Conservation (phyloP, 2,888 invertebrate genomes). For the Beris morrisii region DNA sequence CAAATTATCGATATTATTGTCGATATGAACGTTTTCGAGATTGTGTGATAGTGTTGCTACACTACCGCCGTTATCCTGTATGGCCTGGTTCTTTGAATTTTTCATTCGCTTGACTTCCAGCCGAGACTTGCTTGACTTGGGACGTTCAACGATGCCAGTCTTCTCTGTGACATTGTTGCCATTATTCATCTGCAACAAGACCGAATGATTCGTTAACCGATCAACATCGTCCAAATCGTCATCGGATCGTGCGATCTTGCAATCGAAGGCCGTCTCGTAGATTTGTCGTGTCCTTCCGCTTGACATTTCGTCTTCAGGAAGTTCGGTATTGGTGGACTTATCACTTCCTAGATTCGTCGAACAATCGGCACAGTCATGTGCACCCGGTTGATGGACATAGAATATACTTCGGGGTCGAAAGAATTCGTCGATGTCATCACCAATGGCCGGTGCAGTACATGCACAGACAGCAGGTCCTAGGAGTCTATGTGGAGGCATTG, state of each 20-base stretch:
- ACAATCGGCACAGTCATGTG: constrained; percentile 60
- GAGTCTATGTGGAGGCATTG: constrained; percentile 74
- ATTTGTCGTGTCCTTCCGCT: constrained; percentile 69
- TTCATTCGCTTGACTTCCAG: constrained; percentile 53
- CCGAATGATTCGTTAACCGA: constrained; percentile 78
- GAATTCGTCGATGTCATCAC: constrained; percentile 67
- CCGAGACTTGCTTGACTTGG: constrained; percentile 53
- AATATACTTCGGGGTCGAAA: constrained; percentile 68
- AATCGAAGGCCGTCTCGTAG: constrained; percentile 89
- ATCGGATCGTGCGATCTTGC: constrained; percentile 79
- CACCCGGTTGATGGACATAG: constrained; percentile 68
- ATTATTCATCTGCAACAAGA: constrained; percentile 63
- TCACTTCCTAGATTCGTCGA: constrained; percentile 43
- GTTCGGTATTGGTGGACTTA: constrained; percentile 35
- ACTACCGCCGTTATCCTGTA: constrained; percentile 47
- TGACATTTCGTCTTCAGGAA: constrained; percentile 59
- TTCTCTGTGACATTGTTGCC: constrained; percentile 58
- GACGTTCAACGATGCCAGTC: constrained; percentile 48
- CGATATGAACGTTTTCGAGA: constrained; percentile 66
- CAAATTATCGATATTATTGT: constrained; percentile 58
- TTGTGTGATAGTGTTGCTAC: constrained; percentile 53
- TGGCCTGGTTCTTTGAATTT: constrained; percentile 54
- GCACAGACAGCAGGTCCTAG: constrained; percentile 69
- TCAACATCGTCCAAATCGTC: constrained; percentile 80
- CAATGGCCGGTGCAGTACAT: constrained; percentile 65